Evolutionary conservation across 2,888 invertebrate genomes (phyloP).

Genomic region (Dynastes hyllus): DNA sequence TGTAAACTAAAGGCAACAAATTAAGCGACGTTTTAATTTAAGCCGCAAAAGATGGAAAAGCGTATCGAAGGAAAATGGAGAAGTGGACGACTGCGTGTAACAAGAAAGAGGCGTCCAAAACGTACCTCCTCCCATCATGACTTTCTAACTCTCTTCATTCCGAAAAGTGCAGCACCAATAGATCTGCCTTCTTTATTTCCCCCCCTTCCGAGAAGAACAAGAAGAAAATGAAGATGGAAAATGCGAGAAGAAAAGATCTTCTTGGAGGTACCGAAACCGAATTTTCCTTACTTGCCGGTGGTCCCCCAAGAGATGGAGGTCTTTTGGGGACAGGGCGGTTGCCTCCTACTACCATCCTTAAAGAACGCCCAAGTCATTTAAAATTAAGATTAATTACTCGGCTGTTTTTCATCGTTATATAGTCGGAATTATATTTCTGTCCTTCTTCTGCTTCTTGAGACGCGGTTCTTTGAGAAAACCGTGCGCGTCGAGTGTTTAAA

Average conservation of each 20-base stretch:
- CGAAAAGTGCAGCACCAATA: slow-evolving; percentile 11
- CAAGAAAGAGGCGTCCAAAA: slow-evolving; percentile 5
- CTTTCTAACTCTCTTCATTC: slow-evolving; percentile 11
- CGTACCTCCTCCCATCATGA: background rate
- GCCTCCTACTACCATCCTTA: slow-evolving; percentile 9
- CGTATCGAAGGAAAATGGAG: background rate
- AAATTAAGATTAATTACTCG: slow-evolving; percentile 69
- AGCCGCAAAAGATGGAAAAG: background rate
- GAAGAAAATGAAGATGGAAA: background rate
- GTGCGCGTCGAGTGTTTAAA: slow-evolving; percentile 24
- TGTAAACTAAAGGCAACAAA: slow-evolving; percentile 31
- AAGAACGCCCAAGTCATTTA: slow-evolving; percentile 62
- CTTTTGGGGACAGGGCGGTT: background rate
- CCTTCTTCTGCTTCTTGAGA: slow-evolving; percentile 35
- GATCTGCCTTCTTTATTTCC: slow-evolving; percentile 4
- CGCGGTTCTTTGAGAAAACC: slow-evolving; percentile 4
- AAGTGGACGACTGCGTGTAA: no score
- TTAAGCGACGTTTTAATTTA: slow-evolving; percentile 18
- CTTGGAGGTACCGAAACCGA: background rate
- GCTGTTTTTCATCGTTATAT: slow-evolving; percentile 65
- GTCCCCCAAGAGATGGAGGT: background rate
- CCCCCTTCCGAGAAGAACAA: background rate
- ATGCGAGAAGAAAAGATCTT: background rate
- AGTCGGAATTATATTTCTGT: slow-evolving; percentile 58
- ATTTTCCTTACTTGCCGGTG: background rate